Evolutionary conservation across 2,113 vertebrate species (phyloP), one percentile per base, ranked within the genome.

Genomic region (Periophthalmodon schlosseri): DNA sequence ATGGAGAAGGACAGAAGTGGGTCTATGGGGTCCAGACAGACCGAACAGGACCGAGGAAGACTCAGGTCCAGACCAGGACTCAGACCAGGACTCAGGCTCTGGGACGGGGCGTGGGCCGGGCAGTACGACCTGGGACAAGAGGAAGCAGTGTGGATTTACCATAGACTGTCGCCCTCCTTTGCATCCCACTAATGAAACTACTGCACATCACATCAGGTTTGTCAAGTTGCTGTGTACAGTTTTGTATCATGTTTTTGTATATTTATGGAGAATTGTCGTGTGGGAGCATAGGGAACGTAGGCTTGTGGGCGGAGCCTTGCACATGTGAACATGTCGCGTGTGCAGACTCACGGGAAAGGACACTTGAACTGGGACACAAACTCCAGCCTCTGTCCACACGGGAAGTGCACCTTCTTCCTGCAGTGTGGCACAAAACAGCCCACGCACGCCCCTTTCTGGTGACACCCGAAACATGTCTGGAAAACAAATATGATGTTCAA

Each of bases 341-440:
- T 16, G 12, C 20, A n/a, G 18, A 93, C 96, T 95, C 90, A 99
- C 97, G 94, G 95, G 90, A 98, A 99, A 52, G 92, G 86, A 75
- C 87, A 96, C 34, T 92, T 95, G 72, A 96, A 99, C 86, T 99
- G 98, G 81, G 95, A 98, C 89, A 98, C 89, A 85, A 96, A 99
- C 65, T 91, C 85, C 52, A 65, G 92, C 74, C 94, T 87, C 84
- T 93, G 69, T 20, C 96, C 96, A 82, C 98, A 99, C 54, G 97
- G 96, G 65, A 96, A 95, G 91, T 99, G 98, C 24, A 96, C 94
- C 90, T 83, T 95, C 87, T 94, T 93, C 86, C 93, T 95, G 91
- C 98, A 99, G 81, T 89, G 94, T 39, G 92, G 90, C 78, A 91
- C 73, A 28, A 92, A 93, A 52, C 98, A 99, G 75, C 98, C 98